phyloP scores from a whole-genome alignment of 1,140 invertebrate species.

The Drosophila novamexicana region DNA sequence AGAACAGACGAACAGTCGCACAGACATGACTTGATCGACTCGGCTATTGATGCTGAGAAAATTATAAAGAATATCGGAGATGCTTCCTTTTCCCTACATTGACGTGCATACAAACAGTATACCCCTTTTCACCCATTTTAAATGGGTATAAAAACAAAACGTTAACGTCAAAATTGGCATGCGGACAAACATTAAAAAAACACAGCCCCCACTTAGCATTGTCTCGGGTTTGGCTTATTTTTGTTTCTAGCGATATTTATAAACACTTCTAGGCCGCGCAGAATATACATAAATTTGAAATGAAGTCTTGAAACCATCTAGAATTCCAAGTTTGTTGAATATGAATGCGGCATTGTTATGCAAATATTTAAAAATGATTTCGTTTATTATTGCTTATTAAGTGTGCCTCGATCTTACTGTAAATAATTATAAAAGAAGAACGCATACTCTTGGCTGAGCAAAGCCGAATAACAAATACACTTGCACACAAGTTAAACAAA shows the following conservation, averaged over 20 bases:
- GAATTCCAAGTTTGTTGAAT: slow-evolving; percentile 3
- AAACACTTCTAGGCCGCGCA: not conserved
- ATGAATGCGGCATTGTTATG: slow-evolving; percentile 5
- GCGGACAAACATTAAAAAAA: not conserved
- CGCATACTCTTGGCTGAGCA: not conserved
- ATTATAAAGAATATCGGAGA: too few relatives aligned
- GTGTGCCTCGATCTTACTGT: not conserved
- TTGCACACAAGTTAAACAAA: not conserved
- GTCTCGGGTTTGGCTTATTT: not conserved
- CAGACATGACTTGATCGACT: too few relatives aligned
- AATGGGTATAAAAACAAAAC: too few relatives aligned
- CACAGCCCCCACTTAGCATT: not conserved
- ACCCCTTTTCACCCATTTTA: too few relatives aligned
- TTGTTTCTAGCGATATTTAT: slow-evolving; percentile 3
- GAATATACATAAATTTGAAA: not conserved
- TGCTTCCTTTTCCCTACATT: too few relatives aligned
- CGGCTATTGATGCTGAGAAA: too few relatives aligned
- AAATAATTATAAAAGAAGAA: slow-evolving; percentile 1
- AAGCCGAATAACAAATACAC: not conserved
- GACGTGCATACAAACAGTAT: too few relatives aligned
- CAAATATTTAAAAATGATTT: slow-evolving; percentile 5
- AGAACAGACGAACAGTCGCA: too few relatives aligned
- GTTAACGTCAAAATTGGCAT: not conserved
- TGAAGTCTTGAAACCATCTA: not conserved
- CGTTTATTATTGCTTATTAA: not conserved